phyloP scores from a whole-genome alignment of 2,888 invertebrate genomes.

The Diarsia mendica region DNA sequence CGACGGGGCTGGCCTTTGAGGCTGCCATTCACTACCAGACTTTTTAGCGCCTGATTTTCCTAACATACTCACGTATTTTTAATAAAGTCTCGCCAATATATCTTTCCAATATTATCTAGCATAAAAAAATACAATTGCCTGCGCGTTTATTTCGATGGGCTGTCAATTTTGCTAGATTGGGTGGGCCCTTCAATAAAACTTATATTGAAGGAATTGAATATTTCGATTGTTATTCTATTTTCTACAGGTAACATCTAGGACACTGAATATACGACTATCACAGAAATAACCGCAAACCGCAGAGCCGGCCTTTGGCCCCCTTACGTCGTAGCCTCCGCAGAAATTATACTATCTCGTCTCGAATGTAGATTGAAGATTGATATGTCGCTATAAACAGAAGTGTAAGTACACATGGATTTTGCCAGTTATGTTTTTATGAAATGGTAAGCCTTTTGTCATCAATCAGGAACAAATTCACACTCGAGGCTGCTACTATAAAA shows the following conservation, averaged over 20 bases:
- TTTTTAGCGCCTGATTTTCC: not conserved
- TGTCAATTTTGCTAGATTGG: not conserved
- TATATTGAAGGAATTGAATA: constrained; percentile 6
- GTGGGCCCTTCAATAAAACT: not conserved
- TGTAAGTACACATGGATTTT: not conserved
- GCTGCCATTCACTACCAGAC: no score
- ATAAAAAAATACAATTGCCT: not conserved
- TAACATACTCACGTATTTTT: no score
- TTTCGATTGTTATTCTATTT: constrained; percentile 1
- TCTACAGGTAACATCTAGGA: not conserved
- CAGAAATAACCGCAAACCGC: constrained; percentile 41
- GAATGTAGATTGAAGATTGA: constrained; percentile 11
- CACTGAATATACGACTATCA: not conserved
- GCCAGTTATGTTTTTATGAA: not conserved
- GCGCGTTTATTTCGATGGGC: not conserved
- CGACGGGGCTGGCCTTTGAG: no score
- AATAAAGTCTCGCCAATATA: no score
- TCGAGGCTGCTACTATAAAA: not conserved
- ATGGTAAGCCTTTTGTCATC: not conserved
- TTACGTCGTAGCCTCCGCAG: constrained; percentile 6
- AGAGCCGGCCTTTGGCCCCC: constrained; percentile 11
- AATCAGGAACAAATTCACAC: not conserved
- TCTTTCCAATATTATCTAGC: not conserved
- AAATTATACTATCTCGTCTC: constrained; percentile 13
- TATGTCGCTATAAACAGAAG: not conserved